Percentiles rank a stretch among this genome's conserved stretches.
phyloP scores from a whole-genome alignment of 1,140 invertebrate species.

The Cheumatopsyche charites region DNA sequence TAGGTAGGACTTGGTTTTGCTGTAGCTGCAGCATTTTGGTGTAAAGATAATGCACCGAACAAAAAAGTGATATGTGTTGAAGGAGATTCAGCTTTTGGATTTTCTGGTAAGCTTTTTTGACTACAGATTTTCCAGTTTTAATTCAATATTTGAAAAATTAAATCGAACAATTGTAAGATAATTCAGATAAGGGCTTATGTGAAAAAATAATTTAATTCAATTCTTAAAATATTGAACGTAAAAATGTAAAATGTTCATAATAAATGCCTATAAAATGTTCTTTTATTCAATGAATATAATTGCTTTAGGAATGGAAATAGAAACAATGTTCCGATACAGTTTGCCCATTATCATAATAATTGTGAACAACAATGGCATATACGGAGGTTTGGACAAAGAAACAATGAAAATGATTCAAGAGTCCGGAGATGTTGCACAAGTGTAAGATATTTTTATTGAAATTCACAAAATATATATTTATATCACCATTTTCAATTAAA shows the following conservation, averaged over 20 bases:
- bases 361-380: constrained; percentile 96
- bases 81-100: constrained; percentile 96
- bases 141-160: neutral
- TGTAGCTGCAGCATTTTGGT: constrained; percentile 89
- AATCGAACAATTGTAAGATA: neutral
- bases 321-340: constrained; percentile 94
- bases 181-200: neutral
- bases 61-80: constrained; percentile 88
- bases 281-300: too few relatives aligned
- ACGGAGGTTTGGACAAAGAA: constrained; percentile 81
- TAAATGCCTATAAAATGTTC: too few relatives aligned
- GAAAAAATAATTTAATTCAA: too few relatives aligned
- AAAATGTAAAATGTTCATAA: too few relatives aligned
- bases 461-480: too few relatives aligned
- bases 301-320: constrained; percentile 87
- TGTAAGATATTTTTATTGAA: constrained; percentile 62
- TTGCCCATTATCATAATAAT: constrained; percentile 90
- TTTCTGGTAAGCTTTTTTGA: constrained; percentile 66
- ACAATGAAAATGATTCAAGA: constrained; percentile 73
- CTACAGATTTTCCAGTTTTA: too few relatives aligned
- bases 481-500: constrained; percentile 20
- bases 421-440: constrained; percentile 67
- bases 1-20: constrained; percentile 89
- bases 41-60: constrained; percentile 76
- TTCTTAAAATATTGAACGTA: too few relatives aligned